Evolutionary conservation across 2,113 vertebrate species (phyloP), one percentile per base, ranked within the genome.

Genomic region (Panthera tigris): DNA sequence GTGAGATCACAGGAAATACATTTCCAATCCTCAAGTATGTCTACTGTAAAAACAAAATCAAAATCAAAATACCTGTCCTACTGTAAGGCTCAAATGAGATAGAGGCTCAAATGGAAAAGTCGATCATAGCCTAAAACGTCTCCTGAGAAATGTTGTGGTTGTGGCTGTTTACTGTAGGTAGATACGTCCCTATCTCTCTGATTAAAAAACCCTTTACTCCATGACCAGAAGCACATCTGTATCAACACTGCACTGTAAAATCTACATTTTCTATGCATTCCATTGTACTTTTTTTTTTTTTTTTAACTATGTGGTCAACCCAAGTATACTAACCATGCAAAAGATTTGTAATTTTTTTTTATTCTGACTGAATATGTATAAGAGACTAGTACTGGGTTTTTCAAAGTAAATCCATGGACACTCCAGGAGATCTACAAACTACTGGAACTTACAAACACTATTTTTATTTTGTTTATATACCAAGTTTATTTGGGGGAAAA

Each of bases 11-110:
- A 85, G 33, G 55, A 21, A 68, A 57, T 57, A 36, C 21, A 65
- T 29, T 71, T 76, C 33, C 55, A 95, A 23, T 74, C 6, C 83
- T 85, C 25, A 66, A 8, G 19, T 63, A 31, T 55, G 31, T 71
- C 61, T 21, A 48, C 27, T 89, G 31, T 63, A 78, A 93, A 91
- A 79, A 48, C 57, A 61, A 91, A 91, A 95, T 78, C 41, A 61
- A 91, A 82, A 94, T 69, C n/a, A 94, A 89, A 97, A 41, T 85
- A 79, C 69, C 2, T 90, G 12, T 36, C 29, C 57, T 61, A 61
- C 63, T 23, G 3, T 52, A 15, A 90, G 14, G 8, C 2, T 50
- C 33, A 74, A 90, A 6, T 55, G 61, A 94, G 63, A 41, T 5
- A 74, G 89, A 41, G 4, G 21, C 21, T 61, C 57, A 61, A 61